A percentile compares a stretch with the other conserved stretches of the same genome.
Evolutionary conservation across 2,797 vertebrate species (phyloP).

Genomic region (Arctocebus calabarensis): DNA sequence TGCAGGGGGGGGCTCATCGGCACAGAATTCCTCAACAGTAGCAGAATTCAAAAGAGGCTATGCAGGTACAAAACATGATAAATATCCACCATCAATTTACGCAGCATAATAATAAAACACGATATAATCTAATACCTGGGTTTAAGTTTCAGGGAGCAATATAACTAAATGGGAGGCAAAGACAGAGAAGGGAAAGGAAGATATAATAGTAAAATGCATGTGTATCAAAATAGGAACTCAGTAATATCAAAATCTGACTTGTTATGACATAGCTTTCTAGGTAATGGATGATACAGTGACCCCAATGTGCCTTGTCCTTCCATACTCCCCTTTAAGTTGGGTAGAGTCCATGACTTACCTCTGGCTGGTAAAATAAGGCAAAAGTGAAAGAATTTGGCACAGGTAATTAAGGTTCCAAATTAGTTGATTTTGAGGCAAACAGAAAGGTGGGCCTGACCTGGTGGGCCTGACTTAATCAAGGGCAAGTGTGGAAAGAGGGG

Average conservation of each 20-base stretch:
- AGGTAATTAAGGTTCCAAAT: background rate
- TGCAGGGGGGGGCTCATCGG: background rate
- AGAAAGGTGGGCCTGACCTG: too few relatives aligned
- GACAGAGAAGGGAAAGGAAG: background rate
- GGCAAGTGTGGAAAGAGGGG: background rate
- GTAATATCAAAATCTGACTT: background rate
- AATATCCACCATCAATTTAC: background rate
- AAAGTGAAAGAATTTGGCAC: background rate
- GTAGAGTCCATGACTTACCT: background rate
- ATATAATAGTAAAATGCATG: background rate
- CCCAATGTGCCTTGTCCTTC: background rate
- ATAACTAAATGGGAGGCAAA: background rate
- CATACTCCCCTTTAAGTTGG: background rate
- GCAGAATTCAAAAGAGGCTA: background rate
- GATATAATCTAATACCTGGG: background rate
- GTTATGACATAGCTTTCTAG: background rate
- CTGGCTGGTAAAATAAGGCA: background rate
- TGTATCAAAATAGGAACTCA: background rate
- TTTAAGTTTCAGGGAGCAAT: background rate
- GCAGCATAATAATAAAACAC: background rate
- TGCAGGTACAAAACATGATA: background rate
- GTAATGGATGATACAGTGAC: too few relatives aligned
- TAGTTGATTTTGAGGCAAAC: background rate
- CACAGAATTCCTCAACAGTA: background rate
- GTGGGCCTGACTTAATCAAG: background rate